These are phyloP conservation scores for Esox niger DNA, from an alignment of 2,113 vertebrate species.

Conservation along the genomic window DNA sequence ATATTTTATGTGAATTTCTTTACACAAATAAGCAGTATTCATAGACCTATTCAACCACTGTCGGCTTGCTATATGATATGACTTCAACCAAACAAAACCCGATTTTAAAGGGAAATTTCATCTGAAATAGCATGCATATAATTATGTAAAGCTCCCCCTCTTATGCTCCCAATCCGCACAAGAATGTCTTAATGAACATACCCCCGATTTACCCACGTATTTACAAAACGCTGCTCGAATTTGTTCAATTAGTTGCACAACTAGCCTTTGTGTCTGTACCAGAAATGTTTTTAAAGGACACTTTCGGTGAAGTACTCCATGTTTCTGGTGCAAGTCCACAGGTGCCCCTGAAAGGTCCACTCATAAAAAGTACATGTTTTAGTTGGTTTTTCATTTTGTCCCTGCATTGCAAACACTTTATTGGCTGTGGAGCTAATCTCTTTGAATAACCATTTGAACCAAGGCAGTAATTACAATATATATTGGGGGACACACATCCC, in stretches of 20 bases:
- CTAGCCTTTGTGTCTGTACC: constrained; percentile 75
- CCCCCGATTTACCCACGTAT: constrained; percentile 54
- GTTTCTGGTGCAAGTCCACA: constrained; percentile 42
- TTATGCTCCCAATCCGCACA: constrained; percentile 77
- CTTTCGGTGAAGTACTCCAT: constrained; percentile 4
- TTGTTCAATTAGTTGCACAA: constrained; percentile 78
- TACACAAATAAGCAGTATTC: constrained; percentile 45
- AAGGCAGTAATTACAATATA: no score
- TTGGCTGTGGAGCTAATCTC: no score
- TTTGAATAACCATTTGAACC: no score
- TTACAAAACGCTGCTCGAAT: constrained; percentile 58
- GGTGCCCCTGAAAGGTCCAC: no score
- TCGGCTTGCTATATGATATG: constrained; percentile 39
- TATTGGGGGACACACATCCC: no score
- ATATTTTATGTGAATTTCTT: constrained; percentile 67
- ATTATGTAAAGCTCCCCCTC: constrained; percentile 77
- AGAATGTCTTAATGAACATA: constrained; percentile 87
- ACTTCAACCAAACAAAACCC: constrained; percentile 33
- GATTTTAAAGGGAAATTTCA: constrained; percentile 84
- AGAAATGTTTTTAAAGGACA: constrained; percentile 19
- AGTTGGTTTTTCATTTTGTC: no score
- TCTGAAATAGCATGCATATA: constrained; percentile 74
- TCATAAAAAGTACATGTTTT: no score
- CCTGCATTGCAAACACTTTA: no score
- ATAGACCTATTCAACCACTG: constrained; percentile 36